Base-by-base conservation (phyloP, 2,888 invertebrate genomes). In the Anorthoa munda region DNA sequence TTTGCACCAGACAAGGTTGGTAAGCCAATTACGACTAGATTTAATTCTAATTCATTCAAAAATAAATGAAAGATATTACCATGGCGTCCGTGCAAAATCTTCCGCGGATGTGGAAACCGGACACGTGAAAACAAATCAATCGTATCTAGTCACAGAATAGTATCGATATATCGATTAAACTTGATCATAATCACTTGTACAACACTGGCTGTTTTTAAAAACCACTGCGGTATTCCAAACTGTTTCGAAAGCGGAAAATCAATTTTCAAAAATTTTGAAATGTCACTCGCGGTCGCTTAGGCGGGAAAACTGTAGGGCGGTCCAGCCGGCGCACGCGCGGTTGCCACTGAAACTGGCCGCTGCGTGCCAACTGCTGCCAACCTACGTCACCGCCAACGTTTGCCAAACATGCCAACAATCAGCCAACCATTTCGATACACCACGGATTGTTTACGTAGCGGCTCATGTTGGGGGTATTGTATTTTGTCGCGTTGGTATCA, bases 291-390 rank as follows among this genome's bases (percentile, higher is more conserved):
- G 93, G 89, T 90, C 83, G 87, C 85, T 89, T 88, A 86, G 92
- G 93, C 92, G 93, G 93, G 90, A 92, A 92, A 90, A 84, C 84
- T 88, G 79, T 83, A 89, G 92, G 93, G 92, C 92, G 92, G 91
- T 89, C 90, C 92, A 84, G 85, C 91, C 92, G 91, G 90, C 95
- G 94, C 93, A 92, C 91, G 92, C 95, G 94, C 94, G 87, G 86
- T 89, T 93, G 88, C 90, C 90, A 92, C 92, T 94, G 92, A 92
- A 90, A 93, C 94, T 93, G 94, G 89, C 90, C 86, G 83, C 83
- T 79, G 79, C 89, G 80, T 90, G 91, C 90, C 92, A 90, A 82
- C 86, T 76, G 64, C 84, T 67, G 84, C 79, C 85, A 83, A 50
- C 23, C 66, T 75, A 90, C 90, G 87, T 89, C 90, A 90, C 88